phyloP scores from a whole-genome alignment of 2,797 vertebrate species.

The Coccyzus lansbergi region DNA sequence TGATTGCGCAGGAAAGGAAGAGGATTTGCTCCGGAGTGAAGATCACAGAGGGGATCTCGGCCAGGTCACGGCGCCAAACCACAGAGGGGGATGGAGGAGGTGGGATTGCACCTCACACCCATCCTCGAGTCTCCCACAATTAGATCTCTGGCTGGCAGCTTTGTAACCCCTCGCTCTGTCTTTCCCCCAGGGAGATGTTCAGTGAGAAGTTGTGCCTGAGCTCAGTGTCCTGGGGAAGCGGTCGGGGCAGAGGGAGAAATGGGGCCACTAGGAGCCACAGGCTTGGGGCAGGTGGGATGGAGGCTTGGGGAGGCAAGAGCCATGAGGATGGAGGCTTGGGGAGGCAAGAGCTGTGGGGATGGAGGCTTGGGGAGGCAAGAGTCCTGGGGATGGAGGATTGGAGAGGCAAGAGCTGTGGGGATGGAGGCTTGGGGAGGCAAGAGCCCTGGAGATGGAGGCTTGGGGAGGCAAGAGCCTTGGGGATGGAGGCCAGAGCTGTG shows the following conservation, averaged over 20 bases:
- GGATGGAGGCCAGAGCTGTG: too few relatives aligned
- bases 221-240: neutral
- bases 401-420: neutral
- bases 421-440: too few relatives aligned
- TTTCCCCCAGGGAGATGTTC: neutral
- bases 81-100: neutral
- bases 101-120: neutral
- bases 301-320: neutral
- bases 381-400: neutral
- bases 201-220: neutral
- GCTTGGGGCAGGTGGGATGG: neutral
- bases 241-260: neutral
- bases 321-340: too few relatives aligned
- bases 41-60: neutral
- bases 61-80: neutral
- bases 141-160: neutral
- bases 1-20: neutral
- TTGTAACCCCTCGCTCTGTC: neutral
- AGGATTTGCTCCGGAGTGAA: neutral
- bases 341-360: too few relatives aligned
- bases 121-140: neutral
- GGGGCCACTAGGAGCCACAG: neutral
- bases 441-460: too few relatives aligned
- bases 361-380: too few relatives aligned
- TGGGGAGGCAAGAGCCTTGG: too few relatives aligned